Conservation (phyloP, 2,113 vertebrate species). For the Oncorhynchus nerka region DNA sequence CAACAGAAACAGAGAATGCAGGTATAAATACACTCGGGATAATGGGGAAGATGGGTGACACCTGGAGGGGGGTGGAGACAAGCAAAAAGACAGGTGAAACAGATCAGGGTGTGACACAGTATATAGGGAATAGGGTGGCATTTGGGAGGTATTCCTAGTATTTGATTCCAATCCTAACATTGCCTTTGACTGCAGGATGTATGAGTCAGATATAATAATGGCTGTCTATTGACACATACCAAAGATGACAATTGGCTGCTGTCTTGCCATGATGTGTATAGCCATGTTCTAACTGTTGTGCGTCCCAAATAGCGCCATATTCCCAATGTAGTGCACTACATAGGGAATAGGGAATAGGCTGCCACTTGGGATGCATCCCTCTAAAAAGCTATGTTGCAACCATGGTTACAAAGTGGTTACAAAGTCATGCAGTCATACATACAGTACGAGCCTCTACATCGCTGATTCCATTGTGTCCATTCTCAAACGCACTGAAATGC, state of each 20-base stretch:
- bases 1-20: too few species aligned
- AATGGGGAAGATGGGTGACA: too few species aligned
- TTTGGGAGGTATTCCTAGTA: too few species aligned
- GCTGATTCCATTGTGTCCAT: not conserved
- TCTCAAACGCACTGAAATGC: slow-evolving; percentile 27
- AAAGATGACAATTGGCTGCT: not conserved
- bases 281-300: not conserved
- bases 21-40: too few species aligned
- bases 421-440: not conserved
- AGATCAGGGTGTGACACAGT: too few species aligned
- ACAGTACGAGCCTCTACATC: not conserved
- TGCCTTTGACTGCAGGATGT: not conserved
- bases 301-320: not conserved
- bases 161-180: not conserved
- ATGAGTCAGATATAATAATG: not conserved
- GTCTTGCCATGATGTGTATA: not conserved
- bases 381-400: too few species aligned
- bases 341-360: too few species aligned
- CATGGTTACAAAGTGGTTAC: not conserved
- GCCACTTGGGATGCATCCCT: too few species aligned
- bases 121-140: too few species aligned
- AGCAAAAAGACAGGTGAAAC: too few species aligned
- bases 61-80: too few species aligned
- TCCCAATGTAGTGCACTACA: not conserved
- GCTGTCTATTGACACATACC: not conserved